Base-by-base conservation (phyloP, 2,797 vertebrate species). In the Cuniculus paca region DNA sequence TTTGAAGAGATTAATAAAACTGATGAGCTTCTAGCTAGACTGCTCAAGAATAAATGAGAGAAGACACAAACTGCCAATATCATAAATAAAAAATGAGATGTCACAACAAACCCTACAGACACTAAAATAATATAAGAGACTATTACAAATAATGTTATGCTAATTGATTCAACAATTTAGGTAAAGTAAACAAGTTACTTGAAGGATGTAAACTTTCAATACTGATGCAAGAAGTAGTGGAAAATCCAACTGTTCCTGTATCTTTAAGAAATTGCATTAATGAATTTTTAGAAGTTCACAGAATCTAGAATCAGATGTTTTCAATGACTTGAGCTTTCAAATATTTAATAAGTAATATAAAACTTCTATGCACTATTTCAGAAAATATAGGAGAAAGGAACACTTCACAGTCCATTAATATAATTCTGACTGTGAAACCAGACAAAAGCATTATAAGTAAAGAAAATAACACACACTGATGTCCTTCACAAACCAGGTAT, bases 131-230 rank as follows among this genome's bases (percentile, higher is more conserved):
- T 52, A 42, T 79, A 65, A 77, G 20, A 36, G 82, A 81, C 65
- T 94, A 81, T 56, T 87, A 78, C 3, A 2, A 86, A 89, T 3
- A 91, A 60, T 6, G 65, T 88, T 78, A 75, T 86, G 31, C 19
- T 89, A 50, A 88, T 60, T 90, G 82, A 95, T 88, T 95, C 36
- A 81, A 95, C 82, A 91, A 80, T 1, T 50, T 91, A 50, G 50
- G 61, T 74, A n/a, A 86, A 96, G 79, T 79, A 48, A 92, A 91
- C 16, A 90, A 54, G 86, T 90, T 84, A 61, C 56, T 96, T 95
- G 34, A 91, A 94, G 85, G 50, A 63, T 34, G 42, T 28, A 96
- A 82, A 85, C 39, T 88, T 19, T 20, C 50, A 94, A 82, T 74
- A 61, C 17, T 85, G 34, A 94, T 28, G 82, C 28, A 78, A 94